Percentiles rank a stretch among this genome's conserved stretches.
Conservation (phyloP, 2,888 invertebrate genomes). For the Metacarcinus magister region DNA sequence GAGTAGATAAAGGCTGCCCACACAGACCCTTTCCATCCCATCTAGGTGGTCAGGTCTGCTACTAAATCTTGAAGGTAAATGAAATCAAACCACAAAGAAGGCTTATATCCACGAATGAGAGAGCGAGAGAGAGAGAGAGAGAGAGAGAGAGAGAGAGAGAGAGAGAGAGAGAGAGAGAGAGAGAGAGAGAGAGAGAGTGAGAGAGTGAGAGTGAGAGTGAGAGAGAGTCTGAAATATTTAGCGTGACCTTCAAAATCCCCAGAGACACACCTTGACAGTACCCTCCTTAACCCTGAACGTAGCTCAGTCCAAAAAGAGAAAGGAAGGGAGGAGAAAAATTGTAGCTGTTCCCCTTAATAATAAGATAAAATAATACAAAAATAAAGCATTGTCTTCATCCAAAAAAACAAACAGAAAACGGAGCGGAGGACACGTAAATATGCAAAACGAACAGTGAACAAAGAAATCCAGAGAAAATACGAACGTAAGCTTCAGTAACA, state of each 20-base stretch:
- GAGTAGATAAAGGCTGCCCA: not conserved
- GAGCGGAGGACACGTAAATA: no score
- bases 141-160: slow-evolving; percentile 48
- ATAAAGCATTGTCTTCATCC: no score
- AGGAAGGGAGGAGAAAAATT: no score
- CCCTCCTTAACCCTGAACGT: no score
- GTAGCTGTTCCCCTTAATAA: no score
- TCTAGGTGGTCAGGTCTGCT: not conserved
- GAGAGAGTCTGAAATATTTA: not conserved
- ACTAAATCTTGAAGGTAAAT: not conserved
- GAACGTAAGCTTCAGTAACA: not conserved
- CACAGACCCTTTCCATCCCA: not conserved
- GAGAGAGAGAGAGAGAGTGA: not conserved
- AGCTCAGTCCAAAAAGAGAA: no score
- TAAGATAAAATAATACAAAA: no score
- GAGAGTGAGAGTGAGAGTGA: not conserved
- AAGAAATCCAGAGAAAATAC: no score
- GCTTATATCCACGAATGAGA: not conserved
- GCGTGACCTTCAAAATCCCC: not conserved
- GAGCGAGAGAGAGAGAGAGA: slow-evolving; percentile 44
- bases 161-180: slow-evolving; percentile 43
- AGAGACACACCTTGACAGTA: no score
- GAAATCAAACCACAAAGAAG: not conserved
- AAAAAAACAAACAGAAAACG: no score
- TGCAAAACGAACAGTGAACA: no score